These are phyloP conservation scores for Ommatoiulus sabulosus DNA, from an alignment of 2,888 invertebrate genomes.

Conservation along the genomic window DNA sequence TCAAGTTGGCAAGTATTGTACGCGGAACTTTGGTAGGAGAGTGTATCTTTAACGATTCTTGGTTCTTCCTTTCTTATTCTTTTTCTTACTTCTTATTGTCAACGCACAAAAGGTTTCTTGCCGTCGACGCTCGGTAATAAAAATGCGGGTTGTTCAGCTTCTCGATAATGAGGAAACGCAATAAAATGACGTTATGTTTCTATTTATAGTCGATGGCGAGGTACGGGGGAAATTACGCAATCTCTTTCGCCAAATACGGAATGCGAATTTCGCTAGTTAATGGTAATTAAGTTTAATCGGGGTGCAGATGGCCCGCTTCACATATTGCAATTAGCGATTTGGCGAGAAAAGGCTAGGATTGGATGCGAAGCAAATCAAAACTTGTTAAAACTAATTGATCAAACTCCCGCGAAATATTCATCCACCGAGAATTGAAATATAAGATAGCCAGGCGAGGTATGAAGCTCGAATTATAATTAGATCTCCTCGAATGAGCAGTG, in stretches of 20 bases:
- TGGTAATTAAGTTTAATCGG: constrained; percentile 37
- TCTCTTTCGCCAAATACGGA: background rate
- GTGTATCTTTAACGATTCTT: constrained; percentile 32
- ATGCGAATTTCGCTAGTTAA: constrained; percentile 22
- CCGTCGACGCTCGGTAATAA: background rate
- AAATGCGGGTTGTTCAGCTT: constrained; percentile 30
- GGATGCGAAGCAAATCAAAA: constrained; percentile 24
- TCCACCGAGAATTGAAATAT: constrained; percentile 13
- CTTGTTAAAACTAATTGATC: constrained; percentile 37
- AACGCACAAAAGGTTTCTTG: constrained; percentile 39
- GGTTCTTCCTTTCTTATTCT: constrained; percentile 8
- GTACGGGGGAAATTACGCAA: background rate
- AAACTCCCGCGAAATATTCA: constrained; percentile 3
- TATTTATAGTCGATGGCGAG: constrained; percentile 32
- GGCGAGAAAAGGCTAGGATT: background rate
- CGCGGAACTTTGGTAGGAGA: background rate
- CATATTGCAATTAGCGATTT: background rate
- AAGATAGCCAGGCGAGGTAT: constrained; percentile 35
- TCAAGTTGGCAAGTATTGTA: too few relatives aligned
- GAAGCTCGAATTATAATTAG: constrained; percentile 44
- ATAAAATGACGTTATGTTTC: constrained; percentile 25
- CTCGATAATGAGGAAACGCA: constrained; percentile 32
- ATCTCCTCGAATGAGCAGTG: constrained; percentile 26
- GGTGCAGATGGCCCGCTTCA: background rate
- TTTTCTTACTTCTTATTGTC: constrained; percentile 30